A percentile compares a stretch with the other conserved stretches of the same genome.
Conservation (phyloP, 2,797 vertebrate species). For the Borostomias antarcticus region DNA sequence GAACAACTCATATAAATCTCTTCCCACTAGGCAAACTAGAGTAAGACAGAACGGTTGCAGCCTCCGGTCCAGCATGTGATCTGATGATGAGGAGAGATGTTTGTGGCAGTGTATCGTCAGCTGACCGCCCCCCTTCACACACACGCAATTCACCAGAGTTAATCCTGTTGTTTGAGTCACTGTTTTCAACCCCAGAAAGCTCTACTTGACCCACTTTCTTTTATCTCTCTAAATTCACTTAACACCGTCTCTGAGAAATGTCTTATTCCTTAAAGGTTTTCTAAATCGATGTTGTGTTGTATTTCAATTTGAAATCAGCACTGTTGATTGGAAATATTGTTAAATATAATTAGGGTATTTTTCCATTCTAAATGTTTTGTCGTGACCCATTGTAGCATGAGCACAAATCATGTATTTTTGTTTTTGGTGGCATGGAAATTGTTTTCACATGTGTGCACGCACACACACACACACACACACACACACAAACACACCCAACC, state of each 20-base stretch:
- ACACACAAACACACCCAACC: too few species aligned
- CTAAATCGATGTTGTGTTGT: neutral
- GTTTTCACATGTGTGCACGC: neutral
- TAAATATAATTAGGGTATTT: too few species aligned
- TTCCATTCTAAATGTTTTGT: too few species aligned
- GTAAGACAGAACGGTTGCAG: slow-evolving; percentile 31
- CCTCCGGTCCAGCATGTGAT: slow-evolving; percentile 48
- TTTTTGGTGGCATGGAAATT: neutral
- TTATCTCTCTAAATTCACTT: slow-evolving; percentile 30
- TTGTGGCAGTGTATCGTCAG: slow-evolving; percentile 66
- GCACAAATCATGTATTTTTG: neutral
- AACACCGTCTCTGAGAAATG: neutral
- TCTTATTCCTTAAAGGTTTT: neutral
- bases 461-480: too few species aligned
- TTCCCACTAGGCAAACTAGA: slow-evolving; percentile 16
- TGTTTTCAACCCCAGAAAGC: slow-evolving; percentile 73
- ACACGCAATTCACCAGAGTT: slow-evolving; percentile 60
- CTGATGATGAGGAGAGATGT: slow-evolving; percentile 49
- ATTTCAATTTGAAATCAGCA: neutral
- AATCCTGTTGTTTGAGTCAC: slow-evolving; percentile 74
- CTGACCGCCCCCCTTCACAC: slow-evolving; percentile 59
- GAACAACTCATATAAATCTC: too few species aligned
- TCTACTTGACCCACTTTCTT: slow-evolving; percentile 71
- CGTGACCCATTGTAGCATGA: neutral
- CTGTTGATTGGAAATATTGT: too few species aligned